Conservation (phyloP, 2,113 vertebrate genomes). For the Crotalus helleri region DNA sequence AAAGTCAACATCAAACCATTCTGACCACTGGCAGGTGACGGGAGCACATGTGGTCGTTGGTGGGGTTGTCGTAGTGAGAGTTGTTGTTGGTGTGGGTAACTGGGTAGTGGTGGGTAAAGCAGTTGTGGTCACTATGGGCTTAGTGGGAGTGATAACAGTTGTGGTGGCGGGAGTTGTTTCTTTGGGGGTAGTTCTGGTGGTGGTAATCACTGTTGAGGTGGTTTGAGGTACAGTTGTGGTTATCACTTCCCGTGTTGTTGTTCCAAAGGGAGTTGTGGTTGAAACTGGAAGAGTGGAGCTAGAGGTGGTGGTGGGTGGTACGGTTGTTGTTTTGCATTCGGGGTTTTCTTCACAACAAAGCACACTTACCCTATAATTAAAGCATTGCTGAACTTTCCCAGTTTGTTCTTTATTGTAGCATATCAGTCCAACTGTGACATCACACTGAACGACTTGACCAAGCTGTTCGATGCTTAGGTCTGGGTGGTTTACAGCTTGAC, state of each 20-base stretch:
- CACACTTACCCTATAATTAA: constrained; percentile 56
- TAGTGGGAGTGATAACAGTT: not conserved
- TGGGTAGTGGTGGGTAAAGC: not conserved
- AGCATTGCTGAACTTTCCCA: constrained; percentile 33
- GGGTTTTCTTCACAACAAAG: constrained; percentile 36
- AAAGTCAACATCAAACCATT: constrained; percentile 62
- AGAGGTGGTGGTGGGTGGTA: not conserved
- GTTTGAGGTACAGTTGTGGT: too few relatives aligned
- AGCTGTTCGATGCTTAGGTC: constrained; percentile 9
- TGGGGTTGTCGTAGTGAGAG: not conserved
- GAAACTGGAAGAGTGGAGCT: not conserved
- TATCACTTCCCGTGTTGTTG: too few relatives aligned
- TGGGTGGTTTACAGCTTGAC: constrained; percentile 44
- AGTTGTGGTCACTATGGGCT: not conserved
- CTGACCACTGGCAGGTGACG: constrained; percentile 52
- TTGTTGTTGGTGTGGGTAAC: not conserved
- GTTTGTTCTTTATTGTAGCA: constrained; percentile 63
- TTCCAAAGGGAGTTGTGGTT: not conserved
- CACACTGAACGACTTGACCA: constrained; percentile 21
- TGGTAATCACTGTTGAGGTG: not conserved
- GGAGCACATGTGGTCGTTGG: constrained; percentile 10
- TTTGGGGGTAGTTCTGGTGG: not conserved
- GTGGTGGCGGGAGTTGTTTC: not conserved
- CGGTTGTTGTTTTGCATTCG: not conserved
- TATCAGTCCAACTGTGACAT: constrained; percentile 49